phyloP scores from a whole-genome alignment of 2,888 invertebrate genomes.

The Metellina segmentata region DNA sequence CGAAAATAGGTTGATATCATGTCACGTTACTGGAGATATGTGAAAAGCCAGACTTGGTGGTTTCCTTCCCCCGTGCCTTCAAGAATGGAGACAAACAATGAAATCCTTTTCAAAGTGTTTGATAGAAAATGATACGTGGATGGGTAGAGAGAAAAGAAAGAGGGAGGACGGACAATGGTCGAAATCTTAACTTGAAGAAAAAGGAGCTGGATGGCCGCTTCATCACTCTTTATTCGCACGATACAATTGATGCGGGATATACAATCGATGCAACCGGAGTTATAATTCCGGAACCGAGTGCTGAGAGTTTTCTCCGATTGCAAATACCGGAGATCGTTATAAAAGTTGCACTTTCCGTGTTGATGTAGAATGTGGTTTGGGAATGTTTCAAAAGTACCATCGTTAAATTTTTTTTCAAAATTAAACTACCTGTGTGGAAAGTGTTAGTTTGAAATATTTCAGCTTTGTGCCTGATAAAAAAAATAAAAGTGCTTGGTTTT shows the following conservation, averaged over 20 bases:
- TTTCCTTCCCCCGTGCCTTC: constrained; percentile 15
- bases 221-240: constrained; percentile 37
- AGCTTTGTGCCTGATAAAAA: no score
- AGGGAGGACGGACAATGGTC: constrained; percentile 63
- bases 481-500: no score
- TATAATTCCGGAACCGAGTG: background rate
- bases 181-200: constrained; percentile 65
- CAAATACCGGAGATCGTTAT: no score
- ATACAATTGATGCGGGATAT: constrained; percentile 29
- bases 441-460: no score
- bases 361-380: no score
- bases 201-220: constrained; percentile 8
- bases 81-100: constrained; percentile 73
- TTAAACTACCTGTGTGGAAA: no score
- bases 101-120: constrained; percentile 66
- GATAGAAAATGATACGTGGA: constrained; percentile 72
- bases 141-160: constrained; percentile 53
- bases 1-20: constrained; percentile 72
- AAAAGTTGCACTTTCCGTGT: no score
- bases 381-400: no score
- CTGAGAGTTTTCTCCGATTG: background rate
- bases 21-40: constrained; percentile 67
- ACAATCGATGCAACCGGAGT: background rate
- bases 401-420: no score
- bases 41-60: constrained; percentile 55